Percentiles rank a stretch among this genome's conserved stretches.
Evolutionary conservation across 2,797 vertebrate genomes (phyloP).

Genomic region (Potorous gilbertii): DNA sequence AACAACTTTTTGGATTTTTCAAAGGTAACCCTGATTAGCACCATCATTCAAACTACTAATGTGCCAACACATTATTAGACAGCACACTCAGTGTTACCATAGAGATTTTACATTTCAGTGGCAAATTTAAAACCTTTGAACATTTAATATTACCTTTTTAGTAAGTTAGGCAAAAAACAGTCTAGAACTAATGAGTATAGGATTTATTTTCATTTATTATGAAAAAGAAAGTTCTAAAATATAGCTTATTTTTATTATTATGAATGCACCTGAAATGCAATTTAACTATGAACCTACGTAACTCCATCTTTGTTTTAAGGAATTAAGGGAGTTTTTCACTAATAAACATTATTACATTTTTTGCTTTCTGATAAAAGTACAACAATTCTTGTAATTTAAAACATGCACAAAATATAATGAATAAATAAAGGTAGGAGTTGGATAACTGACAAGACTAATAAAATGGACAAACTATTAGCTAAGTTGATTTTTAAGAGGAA

Average conservation of each 20-base stretch:
- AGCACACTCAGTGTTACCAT: constrained; percentile 24
- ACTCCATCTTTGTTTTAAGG: neutral
- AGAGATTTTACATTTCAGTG: constrained; percentile 27
- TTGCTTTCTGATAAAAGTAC: neutral
- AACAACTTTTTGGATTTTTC: constrained; percentile 20
- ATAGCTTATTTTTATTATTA: neutral
- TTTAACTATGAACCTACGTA: neutral
- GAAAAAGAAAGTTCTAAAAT: constrained; percentile 24
- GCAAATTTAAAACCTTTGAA: neutral
- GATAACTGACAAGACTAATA: neutral
- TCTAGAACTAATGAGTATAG: constrained; percentile 11
- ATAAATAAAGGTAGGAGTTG: neutral
- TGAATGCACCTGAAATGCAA: neutral
- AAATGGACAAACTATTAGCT: neutral
- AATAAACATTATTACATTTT: neutral
- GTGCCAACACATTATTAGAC: neutral
- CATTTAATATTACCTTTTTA: constrained; percentile 2
- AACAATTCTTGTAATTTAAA: neutral
- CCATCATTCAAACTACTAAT: constrained; percentile 48
- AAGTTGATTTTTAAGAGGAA: neutral
- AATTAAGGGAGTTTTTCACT: neutral
- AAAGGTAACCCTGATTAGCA: neutral
- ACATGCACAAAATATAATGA: neutral
- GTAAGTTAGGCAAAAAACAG: constrained; percentile 24
- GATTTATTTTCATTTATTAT: constrained; percentile 32